Evolutionary conservation across 2,113 vertebrate species (phyloP).

Genomic region (Notarius quadriscutis): DNA sequence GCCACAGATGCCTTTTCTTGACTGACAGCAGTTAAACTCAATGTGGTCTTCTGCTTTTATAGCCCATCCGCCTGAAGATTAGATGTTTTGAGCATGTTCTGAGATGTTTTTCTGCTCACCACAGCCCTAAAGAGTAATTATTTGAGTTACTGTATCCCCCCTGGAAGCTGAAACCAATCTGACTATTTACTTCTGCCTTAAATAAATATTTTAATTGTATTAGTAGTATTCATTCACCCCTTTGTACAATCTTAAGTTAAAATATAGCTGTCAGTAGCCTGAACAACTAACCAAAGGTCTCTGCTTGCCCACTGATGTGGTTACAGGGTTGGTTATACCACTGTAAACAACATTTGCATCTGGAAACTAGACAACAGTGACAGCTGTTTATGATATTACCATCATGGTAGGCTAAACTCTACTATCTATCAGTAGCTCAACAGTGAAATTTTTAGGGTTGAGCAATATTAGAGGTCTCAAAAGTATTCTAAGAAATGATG

Average conservation of each 20-base stretch:
- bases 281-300: background rate
- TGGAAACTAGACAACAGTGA: background rate
- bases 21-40: too few species aligned
- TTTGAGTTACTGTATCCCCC: too few species aligned
- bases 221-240: background rate
- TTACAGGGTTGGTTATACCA: background rate
- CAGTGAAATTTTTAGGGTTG: background rate
- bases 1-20: too few species aligned
- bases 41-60: too few species aligned
- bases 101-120: too few species aligned
- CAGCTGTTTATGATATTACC: background rate
- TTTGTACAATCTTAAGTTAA: background rate
- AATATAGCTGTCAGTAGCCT: background rate
- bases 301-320: background rate
- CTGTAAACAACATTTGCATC: background rate
- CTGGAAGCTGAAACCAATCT: too few species aligned
- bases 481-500: background rate
- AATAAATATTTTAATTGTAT: background rate
- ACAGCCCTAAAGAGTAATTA: too few species aligned
- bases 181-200: too few species aligned
- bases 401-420: background rate
- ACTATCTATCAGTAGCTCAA: background rate
- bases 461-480: background rate
- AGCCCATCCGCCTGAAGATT: too few species aligned
- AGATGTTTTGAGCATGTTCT: too few species aligned